phyloP scores from a whole-genome alignment of 92 coral and sea anemone species.

The Zoanthus gigantus region DNA sequence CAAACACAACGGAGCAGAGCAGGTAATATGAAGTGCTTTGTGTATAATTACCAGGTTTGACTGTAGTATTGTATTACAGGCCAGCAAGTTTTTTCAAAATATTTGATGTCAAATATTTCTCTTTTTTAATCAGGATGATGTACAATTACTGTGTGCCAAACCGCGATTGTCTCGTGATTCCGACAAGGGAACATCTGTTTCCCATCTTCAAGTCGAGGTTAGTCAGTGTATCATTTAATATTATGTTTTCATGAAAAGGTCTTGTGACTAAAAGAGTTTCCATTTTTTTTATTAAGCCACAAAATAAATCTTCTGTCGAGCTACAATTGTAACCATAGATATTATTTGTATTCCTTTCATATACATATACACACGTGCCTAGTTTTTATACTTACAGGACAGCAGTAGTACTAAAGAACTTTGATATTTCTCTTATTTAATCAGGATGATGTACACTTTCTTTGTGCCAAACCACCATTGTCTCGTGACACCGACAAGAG shows the following conservation, averaged over 20 bases:
- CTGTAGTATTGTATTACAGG: neutral
- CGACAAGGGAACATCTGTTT: neutral
- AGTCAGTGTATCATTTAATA: neutral
- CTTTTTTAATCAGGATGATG: slow-evolving; percentile 2
- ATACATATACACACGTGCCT: neutral
- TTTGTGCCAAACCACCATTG: neutral
- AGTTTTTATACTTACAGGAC: slow-evolving; percentile 2
- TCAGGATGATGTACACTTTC: neutral
- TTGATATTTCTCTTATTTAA: neutral
- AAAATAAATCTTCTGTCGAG: slow-evolving; percentile 2
- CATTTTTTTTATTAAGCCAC: neutral
- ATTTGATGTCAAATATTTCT: neutral
- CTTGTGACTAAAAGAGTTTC: neutral
- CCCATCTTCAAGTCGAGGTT: slow-evolving; percentile 1
- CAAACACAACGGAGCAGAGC: slow-evolving; percentile 1
- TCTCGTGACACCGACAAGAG: slow-evolving; percentile 1
- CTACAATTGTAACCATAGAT: neutral
- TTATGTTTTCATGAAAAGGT: neutral
- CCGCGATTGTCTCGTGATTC: neutral
- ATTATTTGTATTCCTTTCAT: neutral
- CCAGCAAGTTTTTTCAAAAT: neutral
- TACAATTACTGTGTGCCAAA: neutral
- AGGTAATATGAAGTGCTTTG: slow-evolving; percentile 3
- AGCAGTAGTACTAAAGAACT: neutral
- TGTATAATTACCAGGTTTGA: slow-evolving; percentile 2